Base-by-base conservation (phyloP, 2,888 invertebrate genomes). In the Agriotes lineatus region DNA sequence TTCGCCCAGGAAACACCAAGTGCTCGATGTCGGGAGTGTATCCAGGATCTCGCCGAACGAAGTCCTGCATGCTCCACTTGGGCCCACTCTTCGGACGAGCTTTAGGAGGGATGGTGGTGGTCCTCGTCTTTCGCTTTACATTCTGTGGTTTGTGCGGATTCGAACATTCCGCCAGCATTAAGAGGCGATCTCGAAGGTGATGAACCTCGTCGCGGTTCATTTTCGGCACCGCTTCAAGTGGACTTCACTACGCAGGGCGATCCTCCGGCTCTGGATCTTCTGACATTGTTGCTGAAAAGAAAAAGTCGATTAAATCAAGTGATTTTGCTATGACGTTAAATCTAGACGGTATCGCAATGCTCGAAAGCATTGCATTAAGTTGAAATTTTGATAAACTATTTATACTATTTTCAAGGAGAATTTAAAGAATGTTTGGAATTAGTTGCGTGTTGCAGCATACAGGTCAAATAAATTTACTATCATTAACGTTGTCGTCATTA, bases 21-120 rank as follows among this genome's bases (percentile, higher is more conserved):
- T 88, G 88, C 76, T 88, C 88, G 77, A 88, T 88, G 78, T 88
- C 87, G 67, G 87, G 85, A 56, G 86, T 86, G 77, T 86, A 86
- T 71, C 87, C 86, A 20, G 88, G 88, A 82, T 85, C 84, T 80
- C 83, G 83, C 20, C 85, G 76, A 37, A 85, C 85, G 65, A 84
- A 84, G 73, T 84, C 85, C 77, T 85, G 82, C 69, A 83, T 78
- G 69, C 81, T 81, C 44, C 82, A 76, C 67, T 82, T 82, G 35
- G 79, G 76, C 20, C 75, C 69, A 35, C 60, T 67, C 60, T 71
- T 71, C 1, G 63, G 54, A 48, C 65, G 69, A 16, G 66, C 20
- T 50, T 70, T 70, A 4, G 67, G 70, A 9, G 67, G 62, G 58
- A 67, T 70, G 12, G 63, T 70, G 16, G 65, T 48, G 9, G 65